phyloP scores from a whole-genome alignment of 2,797 vertebrate species.

The Spheniscus humboldti region DNA sequence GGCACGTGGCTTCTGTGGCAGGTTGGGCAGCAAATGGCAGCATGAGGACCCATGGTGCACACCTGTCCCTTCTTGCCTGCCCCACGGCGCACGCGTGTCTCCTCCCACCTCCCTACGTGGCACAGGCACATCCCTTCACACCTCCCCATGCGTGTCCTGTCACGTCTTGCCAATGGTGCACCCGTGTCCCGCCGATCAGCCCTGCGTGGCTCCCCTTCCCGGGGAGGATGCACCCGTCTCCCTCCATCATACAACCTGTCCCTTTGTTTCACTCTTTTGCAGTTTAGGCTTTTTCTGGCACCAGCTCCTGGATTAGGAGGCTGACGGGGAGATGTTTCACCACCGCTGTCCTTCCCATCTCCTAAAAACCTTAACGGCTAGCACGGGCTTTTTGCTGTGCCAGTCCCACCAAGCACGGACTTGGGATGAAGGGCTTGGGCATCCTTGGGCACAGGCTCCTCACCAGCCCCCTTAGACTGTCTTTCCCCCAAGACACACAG shows the following conservation, averaged over 20 bases:
- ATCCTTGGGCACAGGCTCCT: background rate
- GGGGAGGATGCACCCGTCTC: fast-evolving
- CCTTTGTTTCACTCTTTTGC: background rate
- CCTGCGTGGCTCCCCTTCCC: background rate
- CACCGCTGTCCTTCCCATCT: background rate
- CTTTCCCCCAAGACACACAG: fast-evolving
- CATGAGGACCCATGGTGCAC: fast-evolving
- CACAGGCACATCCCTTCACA: background rate
- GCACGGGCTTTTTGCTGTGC: background rate
- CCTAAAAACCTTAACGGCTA: background rate
- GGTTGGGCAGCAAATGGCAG: background rate
- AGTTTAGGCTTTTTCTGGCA: background rate
- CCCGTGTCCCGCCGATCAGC: fast-evolving
- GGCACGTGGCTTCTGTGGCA: fast-evolving
- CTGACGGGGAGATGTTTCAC: background rate
- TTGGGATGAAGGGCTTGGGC: background rate
- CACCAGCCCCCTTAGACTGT: background rate
- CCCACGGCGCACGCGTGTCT: fast-evolving
- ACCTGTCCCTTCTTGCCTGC: background rate
- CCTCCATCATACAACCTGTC: background rate
- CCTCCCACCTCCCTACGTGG: background rate
- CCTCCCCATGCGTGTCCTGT: fast-evolving
- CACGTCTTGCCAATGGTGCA: fast-evolving
- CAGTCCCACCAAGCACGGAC: background rate
- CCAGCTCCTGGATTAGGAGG: background rate